Conservation (phyloP, 2,113 vertebrate species). For the Dasyornis broadbenti region DNA sequence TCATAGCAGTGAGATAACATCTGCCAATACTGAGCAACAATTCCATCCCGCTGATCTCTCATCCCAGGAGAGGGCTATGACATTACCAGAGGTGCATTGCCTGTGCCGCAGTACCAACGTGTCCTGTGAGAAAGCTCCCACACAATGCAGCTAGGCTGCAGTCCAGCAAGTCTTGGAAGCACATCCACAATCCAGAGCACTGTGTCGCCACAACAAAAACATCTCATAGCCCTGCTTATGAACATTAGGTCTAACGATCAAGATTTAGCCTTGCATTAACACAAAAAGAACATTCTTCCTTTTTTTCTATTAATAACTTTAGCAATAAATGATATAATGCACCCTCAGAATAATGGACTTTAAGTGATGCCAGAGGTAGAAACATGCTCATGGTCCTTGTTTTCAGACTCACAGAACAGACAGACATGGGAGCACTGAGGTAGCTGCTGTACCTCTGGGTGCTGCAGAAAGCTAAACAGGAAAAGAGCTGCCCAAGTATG, state of each 20-base stretch:
- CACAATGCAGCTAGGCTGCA: background rate
- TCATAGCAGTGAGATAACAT: constrained; percentile 40
- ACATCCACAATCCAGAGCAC: background rate
- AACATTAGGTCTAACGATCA: background rate
- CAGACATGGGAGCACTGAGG: background rate
- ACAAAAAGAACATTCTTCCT: background rate
- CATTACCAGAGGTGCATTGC: background rate
- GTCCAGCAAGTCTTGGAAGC: background rate
- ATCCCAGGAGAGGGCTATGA: constrained; percentile 18
- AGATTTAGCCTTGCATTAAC: background rate
- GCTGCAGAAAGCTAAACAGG: background rate
- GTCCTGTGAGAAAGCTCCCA: background rate
- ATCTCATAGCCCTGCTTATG: background rate
- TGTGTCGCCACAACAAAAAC: background rate
- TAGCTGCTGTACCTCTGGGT: background rate
- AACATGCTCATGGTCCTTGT: background rate
- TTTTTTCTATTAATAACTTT: background rate
- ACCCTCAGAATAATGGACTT: background rate
- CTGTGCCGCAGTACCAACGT: background rate
- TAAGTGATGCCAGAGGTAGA: background rate
- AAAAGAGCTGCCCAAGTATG: background rate
- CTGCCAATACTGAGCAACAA: constrained; percentile 39
- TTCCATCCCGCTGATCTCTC: background rate
- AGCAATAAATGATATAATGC: background rate
- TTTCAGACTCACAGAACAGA: background rate